phyloP scores from a whole-genome alignment of 2,113 vertebrate species.

The Callaeas wilsoni region DNA sequence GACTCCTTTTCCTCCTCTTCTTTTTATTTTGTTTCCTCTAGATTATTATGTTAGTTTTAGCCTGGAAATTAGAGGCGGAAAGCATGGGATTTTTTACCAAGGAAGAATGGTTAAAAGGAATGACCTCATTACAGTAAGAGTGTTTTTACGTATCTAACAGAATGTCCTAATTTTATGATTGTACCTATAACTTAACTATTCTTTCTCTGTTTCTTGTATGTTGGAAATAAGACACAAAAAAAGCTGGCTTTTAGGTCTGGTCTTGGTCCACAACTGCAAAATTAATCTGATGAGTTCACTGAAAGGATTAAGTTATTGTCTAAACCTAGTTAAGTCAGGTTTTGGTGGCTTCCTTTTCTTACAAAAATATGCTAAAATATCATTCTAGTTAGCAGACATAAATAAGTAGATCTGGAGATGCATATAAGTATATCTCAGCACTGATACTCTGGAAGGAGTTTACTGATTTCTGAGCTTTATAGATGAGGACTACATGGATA shows the following conservation, averaged over 20 bases:
- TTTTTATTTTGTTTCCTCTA: slow-evolving; percentile 15
- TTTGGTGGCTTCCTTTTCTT: not conserved
- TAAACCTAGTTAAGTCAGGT: not conserved
- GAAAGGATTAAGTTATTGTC: not conserved
- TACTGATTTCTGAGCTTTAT: not conserved
- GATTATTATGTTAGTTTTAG: slow-evolving; percentile 98
- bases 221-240: not conserved
- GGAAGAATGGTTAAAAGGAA: slow-evolving; percentile 97
- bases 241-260: not conserved
- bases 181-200: not conserved
- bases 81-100: slow-evolving; percentile 99
- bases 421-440: not conserved
- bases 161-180: not conserved
- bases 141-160: not conserved
- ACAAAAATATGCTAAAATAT: not conserved
- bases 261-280: not conserved
- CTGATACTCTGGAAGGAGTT: not conserved
- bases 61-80: slow-evolving; percentile 94
- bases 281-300: not conserved
- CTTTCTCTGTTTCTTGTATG: not conserved
- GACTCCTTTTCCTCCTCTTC: not conserved
- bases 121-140: slow-evolving; percentile 94
- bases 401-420: not conserved
- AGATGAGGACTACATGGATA: not conserved
- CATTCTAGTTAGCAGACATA: not conserved